These are phyloP conservation scores for Bubalus kerabau DNA, from an alignment of 2,113 vertebrate species.

Conservation along the genomic window DNA sequence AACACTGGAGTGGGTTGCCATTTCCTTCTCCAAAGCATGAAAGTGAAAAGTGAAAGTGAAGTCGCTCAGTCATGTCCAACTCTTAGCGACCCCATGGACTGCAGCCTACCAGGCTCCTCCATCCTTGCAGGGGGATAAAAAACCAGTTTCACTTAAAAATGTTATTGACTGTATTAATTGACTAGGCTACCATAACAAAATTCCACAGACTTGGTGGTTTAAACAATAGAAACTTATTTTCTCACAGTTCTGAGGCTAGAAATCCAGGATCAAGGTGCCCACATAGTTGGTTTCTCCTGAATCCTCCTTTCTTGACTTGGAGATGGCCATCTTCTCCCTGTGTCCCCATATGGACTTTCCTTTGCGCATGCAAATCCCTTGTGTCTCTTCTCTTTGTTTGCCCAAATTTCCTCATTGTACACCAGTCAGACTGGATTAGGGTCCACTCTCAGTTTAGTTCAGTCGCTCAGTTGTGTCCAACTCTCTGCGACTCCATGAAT, in stretches of 20 bases:
- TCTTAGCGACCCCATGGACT: no score
- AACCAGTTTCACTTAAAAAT: neutral
- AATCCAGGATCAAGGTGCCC: neutral
- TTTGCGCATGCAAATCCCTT: neutral
- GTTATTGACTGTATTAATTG: neutral
- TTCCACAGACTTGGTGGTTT: neutral
- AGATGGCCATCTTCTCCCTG: neutral
- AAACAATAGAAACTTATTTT: neutral
- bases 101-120: no score
- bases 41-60: no score
- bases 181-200: neutral
- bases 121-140: neutral
- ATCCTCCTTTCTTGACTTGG: neutral
- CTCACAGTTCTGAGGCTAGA: neutral
- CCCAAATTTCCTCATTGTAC: neutral
- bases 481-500: no score
- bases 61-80: no score
- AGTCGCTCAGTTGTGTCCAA: no score
- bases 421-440: neutral
- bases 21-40: no score
- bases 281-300: neutral
- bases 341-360: neutral
- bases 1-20: no score
- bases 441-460: neutral
- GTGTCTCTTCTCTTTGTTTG: neutral